A percentile compares a stretch with the other conserved stretches of the same genome.
Conservation (phyloP, 1,140 invertebrate genomes). For the Colletes gigas region DNA sequence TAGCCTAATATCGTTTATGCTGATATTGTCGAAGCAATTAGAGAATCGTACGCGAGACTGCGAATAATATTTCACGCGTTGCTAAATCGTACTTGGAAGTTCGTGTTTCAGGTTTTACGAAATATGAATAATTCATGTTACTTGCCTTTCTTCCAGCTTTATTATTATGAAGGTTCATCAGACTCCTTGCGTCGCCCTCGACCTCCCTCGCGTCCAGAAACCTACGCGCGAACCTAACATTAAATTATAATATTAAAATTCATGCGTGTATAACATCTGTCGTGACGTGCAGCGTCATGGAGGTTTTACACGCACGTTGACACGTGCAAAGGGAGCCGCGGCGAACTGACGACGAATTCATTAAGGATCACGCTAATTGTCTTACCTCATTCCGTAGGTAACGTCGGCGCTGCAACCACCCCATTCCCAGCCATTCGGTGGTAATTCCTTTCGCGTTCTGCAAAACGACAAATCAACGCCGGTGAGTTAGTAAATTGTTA, state of each 20-base stretch:
- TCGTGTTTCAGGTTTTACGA: no score
- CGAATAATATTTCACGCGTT: no score
- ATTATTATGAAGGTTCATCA: conserved; percentile 99
- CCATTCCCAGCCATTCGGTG: conserved; percentile 88
- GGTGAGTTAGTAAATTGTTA: neutral
- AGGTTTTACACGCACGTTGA: conserved; percentile 34
- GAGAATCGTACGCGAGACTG: no score
- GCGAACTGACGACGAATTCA: conserved; percentile 34
- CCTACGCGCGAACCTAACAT: conserved; percentile 85
- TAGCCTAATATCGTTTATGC: no score
- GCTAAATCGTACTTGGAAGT: no score
- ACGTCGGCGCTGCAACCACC: conserved; percentile 93
- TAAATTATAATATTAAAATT: conserved; percentile 70
- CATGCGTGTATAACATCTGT: conserved; percentile 48
- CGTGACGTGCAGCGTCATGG: conserved; percentile 34
- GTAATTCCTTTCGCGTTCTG: conserved; percentile 74
- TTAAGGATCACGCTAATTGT: conserved; percentile 46
- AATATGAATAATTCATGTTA: conserved; percentile 24
- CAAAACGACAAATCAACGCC: neutral
- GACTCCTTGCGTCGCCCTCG: conserved; percentile 90
- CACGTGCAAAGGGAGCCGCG: conserved; percentile 22
- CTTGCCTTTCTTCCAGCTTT: conserved; percentile 94
- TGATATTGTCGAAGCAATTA: no score
- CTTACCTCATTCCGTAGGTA: conserved; percentile 86
- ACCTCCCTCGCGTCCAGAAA: conserved; percentile 93